Conservation (phyloP, 23 tunicate species). For the Clavelina lepadiformis region DNA sequence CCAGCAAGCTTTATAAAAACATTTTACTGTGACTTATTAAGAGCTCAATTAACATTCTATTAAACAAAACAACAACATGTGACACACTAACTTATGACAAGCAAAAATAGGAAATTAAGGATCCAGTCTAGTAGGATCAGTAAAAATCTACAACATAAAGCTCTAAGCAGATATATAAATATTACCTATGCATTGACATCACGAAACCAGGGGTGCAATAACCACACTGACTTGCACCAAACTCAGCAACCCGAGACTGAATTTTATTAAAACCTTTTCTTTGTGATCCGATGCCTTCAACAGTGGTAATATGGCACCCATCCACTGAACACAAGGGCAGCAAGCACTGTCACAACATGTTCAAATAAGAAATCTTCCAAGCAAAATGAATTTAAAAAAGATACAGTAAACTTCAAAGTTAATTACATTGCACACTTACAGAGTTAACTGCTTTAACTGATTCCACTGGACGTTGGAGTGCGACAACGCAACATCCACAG, state of each 20-base stretch:
- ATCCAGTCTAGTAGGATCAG: too few species aligned
- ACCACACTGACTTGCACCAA: constrained; percentile 86
- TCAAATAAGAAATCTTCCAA: not conserved
- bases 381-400: not conserved
- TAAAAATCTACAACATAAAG: too few species aligned
- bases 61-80: constrained; percentile 10
- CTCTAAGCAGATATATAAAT: not conserved
- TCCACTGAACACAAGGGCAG: constrained; percentile 44
- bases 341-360: constrained; percentile 45
- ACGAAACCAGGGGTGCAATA: constrained; percentile 94
- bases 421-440: constrained; percentile 36
- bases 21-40: not conserved
- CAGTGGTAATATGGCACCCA: constrained; percentile 60
- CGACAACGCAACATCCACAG: constrained; percentile 75
- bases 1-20: constrained; percentile 29
- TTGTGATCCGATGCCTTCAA: constrained; percentile 57
- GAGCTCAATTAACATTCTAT: not conserved
- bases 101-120: not conserved
- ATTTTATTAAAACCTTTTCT: constrained; percentile 42
- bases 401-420: too few species aligned
- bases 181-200: constrained; percentile 70
- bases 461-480: constrained; percentile 17
- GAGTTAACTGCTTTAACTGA: constrained; percentile 41
- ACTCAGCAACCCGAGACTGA: constrained; percentile 51
- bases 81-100: not conserved